A percentile compares a stretch with the other conserved stretches of the same genome.
Conservation (phyloP, 1,140 invertebrate species). For the Monochamus saltuarius region DNA sequence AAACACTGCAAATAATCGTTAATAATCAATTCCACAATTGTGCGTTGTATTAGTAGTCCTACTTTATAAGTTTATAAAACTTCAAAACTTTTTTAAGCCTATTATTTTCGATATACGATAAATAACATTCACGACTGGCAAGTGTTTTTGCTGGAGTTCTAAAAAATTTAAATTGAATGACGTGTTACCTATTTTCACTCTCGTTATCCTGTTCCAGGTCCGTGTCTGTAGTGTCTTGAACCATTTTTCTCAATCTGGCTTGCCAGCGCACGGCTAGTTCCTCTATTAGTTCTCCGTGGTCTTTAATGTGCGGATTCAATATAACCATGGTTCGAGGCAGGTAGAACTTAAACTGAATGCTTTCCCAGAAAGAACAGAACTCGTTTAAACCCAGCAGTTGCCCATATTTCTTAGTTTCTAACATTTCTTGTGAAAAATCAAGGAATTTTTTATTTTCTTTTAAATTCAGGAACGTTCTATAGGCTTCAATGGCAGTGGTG, state of each 20-base stretch:
- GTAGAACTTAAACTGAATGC: constrained; percentile 56
- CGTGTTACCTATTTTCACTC: too few relatives aligned
- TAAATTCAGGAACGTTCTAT: constrained; percentile 17
- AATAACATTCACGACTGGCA: too few relatives aligned
- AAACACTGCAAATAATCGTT: too few relatives aligned
- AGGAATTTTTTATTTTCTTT: constrained; percentile 8
- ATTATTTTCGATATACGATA: too few relatives aligned
- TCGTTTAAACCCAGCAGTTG: constrained; percentile 36
- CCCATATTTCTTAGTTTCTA: constrained; percentile 22
- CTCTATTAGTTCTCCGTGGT: constrained; percentile 56
- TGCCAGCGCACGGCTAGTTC: constrained; percentile 54
- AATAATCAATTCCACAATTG: too few relatives aligned
- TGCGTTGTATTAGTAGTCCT: too few relatives aligned
- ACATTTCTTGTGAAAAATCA: background rate
- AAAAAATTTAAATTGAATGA: too few relatives aligned
- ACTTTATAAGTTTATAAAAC: too few relatives aligned
- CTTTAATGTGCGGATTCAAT: constrained; percentile 58
- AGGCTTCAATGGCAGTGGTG: constrained; percentile 24
- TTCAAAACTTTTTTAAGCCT: too few relatives aligned
- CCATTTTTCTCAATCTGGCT: constrained; percentile 31
- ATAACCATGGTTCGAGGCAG: constrained; percentile 64
- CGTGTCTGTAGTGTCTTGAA: constrained; percentile 22
- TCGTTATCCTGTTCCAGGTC: constrained; percentile 20
- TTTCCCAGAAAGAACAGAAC: constrained; percentile 43
- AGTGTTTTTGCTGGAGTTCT: too few relatives aligned